These are phyloP conservation scores for Tadarida brasiliensis DNA, from an alignment of 2,797 vertebrate species.

Conservation along the genomic window DNA sequence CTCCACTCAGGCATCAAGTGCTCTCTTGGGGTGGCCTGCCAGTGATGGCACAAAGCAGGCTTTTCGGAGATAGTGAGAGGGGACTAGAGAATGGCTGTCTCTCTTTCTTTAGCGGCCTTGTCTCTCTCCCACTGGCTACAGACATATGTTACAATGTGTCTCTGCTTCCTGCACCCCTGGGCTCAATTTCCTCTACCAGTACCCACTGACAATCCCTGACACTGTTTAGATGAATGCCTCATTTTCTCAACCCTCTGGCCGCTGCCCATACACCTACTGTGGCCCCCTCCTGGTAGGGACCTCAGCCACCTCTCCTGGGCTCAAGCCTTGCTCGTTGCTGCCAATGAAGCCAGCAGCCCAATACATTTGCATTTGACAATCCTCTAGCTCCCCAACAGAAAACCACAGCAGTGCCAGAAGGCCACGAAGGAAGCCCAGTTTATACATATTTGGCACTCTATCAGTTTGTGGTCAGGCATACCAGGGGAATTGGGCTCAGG, in stretches of 20 bases:
- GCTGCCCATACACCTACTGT: not conserved
- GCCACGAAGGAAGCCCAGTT: not conserved
- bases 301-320: not conserved
- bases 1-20: not conserved
- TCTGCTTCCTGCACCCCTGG: not conserved
- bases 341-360: not conserved
- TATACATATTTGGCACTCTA: not conserved
- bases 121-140: not conserved
- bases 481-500: not conserved
- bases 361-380: not conserved
- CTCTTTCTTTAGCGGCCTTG: not conserved
- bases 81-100: not conserved
- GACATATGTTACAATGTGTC: not conserved
- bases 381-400: not conserved
- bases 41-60: conserved; percentile 20
- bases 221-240: not conserved
- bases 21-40: not conserved
- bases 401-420: not conserved
- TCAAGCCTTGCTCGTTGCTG: not conserved
- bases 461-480: not conserved
- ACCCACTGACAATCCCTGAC: not conserved
- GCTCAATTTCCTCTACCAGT: not conserved
- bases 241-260: not conserved
- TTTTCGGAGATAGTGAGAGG: conserved; percentile 27
- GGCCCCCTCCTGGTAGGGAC: not conserved